phyloP scores from a whole-genome alignment of 2,888 invertebrate species.

The Habroteleia sp. region DNA sequence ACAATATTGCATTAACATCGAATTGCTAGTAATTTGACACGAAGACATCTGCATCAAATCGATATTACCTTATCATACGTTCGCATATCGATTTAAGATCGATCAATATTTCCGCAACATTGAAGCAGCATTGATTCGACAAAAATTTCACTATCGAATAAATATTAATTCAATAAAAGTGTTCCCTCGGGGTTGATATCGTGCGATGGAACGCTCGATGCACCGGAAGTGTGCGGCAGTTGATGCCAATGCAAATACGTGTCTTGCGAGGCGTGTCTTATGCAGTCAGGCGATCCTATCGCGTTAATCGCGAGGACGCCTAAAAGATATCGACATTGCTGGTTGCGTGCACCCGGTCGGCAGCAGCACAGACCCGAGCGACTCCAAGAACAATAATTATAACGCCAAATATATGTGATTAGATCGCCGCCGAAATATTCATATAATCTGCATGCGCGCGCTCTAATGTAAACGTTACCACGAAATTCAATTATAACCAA shows the following conservation, averaged over 20 bases:
- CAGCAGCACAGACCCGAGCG: slow-evolving; percentile 21
- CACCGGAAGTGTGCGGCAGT: slow-evolving; percentile 32
- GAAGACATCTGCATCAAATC: no score
- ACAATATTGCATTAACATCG: no score
- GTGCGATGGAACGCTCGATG: slow-evolving; percentile 27
- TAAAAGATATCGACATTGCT: slow-evolving; percentile 49
- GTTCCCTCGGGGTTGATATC: no score
- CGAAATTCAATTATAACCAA: slow-evolving; percentile 50
- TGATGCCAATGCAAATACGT: slow-evolving; percentile 51
- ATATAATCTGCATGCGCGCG: slow-evolving; percentile 44
- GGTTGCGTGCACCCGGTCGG: slow-evolving; percentile 23
- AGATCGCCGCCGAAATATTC: slow-evolving; percentile 54
- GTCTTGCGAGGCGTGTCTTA: slow-evolving; percentile 40
- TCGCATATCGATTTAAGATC: no score
- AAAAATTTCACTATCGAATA: no score
- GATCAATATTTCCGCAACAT: no score
- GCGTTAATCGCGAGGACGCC: slow-evolving; percentile 43
- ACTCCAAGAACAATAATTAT: slow-evolving; percentile 57
- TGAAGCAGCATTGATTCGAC: no score
- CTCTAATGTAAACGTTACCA: slow-evolving; percentile 47
- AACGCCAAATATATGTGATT: slow-evolving; percentile 35
- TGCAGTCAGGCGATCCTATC: slow-evolving; percentile 33
- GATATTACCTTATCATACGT: no score
- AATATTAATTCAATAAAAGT: no score
- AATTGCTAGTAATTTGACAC: no score